Evolutionary conservation across 2,113 vertebrate genomes (phyloP), one percentile per base, ranked within the genome.

Genomic region (Ptychochromis oligacanthus): DNA sequence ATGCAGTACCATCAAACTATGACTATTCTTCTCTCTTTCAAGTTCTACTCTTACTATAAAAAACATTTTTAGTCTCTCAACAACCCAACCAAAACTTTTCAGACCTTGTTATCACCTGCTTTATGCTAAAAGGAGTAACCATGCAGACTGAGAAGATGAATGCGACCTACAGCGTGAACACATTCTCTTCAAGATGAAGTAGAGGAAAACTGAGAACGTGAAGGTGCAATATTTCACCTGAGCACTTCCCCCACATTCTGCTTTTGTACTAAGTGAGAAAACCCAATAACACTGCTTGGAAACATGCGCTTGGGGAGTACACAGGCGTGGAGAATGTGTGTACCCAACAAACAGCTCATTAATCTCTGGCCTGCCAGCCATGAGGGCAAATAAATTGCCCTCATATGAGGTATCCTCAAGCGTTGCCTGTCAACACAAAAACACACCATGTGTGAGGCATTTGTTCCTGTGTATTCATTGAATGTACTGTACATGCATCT

Each of bases 321-420:
- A 77, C 56, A 60, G n/a, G 72, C 36, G 2, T 38, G 49, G 8
- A 72, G 59, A 75, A 74, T 77, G 61, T 64, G 65, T 86, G 77
- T 57, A 64, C 18, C 52, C 74, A 62, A 84, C 76, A 90, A 87
- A 77, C 60, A 87, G 65, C 76, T 81, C 85, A 88, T 89, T 88
- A 80, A 85, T 90, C 87, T 90, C 70, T 74, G 74, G 49, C 58
- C 82, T 83, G 81, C 65, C 87, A 82, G 74, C 46, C 58, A 65
- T 17, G 22, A 54, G 75, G 61, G 17, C 36, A 46, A 40, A 84
- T 80, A 84, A 64, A 87, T 70, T 64, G 36, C 58, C 60, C 67
- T 77, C 26, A 31, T 79, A 83, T 87, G 85, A 82, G 58, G 78
- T 80, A 81, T 40, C 58, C 38, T 79, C 15, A 34, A 75, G 80